Conservation (phyloP, 1,140 invertebrate species). For the Pseudomyrmex cubaensis region DNA sequence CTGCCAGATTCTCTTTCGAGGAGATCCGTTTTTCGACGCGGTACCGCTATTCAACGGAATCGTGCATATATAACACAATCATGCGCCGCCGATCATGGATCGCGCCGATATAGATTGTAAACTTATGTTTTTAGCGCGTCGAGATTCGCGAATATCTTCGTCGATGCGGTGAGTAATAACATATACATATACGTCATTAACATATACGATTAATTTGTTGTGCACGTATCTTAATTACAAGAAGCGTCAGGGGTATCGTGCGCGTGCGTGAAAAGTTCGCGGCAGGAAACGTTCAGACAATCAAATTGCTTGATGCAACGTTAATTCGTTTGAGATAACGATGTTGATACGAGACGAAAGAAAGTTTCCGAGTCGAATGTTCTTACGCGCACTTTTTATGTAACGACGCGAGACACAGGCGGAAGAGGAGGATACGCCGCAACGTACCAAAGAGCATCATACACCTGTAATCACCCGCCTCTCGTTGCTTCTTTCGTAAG, state of each 20-base stretch:
- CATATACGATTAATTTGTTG: too few species aligned
- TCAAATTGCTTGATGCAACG: too few species aligned
- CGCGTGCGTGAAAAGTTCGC: too few species aligned
- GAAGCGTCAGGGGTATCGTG: too few species aligned
- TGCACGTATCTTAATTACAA: too few species aligned
- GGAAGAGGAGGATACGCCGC: neutral
- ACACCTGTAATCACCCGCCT: conserved; percentile 10
- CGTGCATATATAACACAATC: neutral
- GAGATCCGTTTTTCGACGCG: neutral
- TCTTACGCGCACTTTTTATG: too few species aligned
- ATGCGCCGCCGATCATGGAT: neutral
- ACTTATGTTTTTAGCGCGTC: neutral
- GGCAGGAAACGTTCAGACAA: too few species aligned
- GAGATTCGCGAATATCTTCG: neutral
- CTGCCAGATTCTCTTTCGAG: neutral
- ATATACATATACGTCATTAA: too few species aligned
- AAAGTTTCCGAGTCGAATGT: too few species aligned
- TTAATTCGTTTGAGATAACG: too few species aligned
- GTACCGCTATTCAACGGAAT: neutral
- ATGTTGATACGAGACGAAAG: too few species aligned
- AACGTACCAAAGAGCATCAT: neutral
- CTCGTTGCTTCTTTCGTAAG: conserved; percentile 17
- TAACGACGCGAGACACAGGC: too few species aligned
- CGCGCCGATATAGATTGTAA: conserved; percentile 4
- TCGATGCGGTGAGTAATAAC: neutral